phyloP scores from a whole-genome alignment of 1,140 invertebrate species.

The Oreohelix idahoensis region DNA sequence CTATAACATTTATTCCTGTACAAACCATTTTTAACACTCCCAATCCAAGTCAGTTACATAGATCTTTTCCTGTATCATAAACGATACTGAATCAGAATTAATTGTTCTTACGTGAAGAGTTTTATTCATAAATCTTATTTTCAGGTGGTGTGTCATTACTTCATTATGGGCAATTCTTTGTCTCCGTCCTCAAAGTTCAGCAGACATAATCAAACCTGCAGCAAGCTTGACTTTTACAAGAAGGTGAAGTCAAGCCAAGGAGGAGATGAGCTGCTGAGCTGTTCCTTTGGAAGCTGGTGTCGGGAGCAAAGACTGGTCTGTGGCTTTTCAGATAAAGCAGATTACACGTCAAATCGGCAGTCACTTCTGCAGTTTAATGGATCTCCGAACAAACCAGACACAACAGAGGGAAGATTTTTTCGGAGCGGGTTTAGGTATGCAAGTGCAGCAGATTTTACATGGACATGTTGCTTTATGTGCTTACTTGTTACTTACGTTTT shows the following conservation, averaged over 20 bases:
- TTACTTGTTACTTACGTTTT: too few relatives aligned
- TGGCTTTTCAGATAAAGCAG: constrained; percentile 57
- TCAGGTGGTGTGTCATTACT: background rate
- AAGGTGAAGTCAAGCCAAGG: constrained; percentile 18
- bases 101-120: too few relatives aligned
- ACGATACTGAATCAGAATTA: too few relatives aligned
- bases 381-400: constrained; percentile 57
- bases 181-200: background rate
- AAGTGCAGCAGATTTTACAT: background rate
- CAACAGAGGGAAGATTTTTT: constrained; percentile 49
- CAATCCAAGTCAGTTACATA: too few relatives aligned
- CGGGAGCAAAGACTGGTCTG: constrained; percentile 46
- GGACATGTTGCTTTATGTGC: background rate
- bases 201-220: constrained; percentile 4
- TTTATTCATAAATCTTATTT: too few relatives aligned
- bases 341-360: constrained; percentile 55
- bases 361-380: constrained; percentile 44
- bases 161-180: background rate
- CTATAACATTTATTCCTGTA: too few relatives aligned
- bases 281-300: constrained; percentile 58
- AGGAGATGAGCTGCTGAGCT: constrained; percentile 24
- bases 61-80: too few relatives aligned
- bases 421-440: constrained; percentile 23
- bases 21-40: too few relatives aligned
- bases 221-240: constrained; percentile 25